Percentiles rank a stretch among this genome's conserved stretches.
These are phyloP conservation scores for Tipula vernalis DNA, from an alignment of 2,888 invertebrate species.

Conservation along the genomic window DNA sequence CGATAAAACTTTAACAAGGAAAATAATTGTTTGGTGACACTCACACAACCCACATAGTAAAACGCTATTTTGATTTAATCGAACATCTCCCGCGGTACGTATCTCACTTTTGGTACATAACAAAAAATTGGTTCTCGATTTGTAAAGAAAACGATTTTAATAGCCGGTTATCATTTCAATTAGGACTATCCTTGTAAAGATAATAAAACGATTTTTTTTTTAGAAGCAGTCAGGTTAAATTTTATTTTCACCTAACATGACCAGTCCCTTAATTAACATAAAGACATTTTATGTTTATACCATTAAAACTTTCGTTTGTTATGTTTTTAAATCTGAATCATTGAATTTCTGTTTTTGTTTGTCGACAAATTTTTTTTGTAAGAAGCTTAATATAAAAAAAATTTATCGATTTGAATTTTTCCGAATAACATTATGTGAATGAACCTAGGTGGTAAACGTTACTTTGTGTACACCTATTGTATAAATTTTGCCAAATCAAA, in stretches of 20 bases:
- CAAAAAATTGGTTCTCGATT: background rate
- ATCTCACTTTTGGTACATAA: background rate
- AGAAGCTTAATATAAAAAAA: background rate
- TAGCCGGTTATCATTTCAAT: no score
- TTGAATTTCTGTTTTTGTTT: no score
- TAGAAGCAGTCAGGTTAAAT: background rate
- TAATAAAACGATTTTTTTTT: no score
- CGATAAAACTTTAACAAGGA: background rate
- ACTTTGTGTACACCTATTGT: no score
- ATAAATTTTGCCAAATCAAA: no score
- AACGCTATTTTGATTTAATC: background rate
- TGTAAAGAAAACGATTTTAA: no score
- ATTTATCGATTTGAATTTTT: background rate
- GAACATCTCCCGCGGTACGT: no score
- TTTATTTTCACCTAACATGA: background rate
- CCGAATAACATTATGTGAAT: background rate
- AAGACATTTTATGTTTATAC: background rate
- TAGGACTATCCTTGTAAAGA: no score
- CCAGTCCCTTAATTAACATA: no score
- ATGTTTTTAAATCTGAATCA: no score
- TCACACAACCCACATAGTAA: background rate
- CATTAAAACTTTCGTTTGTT: background rate
- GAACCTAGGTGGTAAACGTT: no score
- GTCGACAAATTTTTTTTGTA: no score
- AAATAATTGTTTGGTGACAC: background rate